Evolutionary conservation across 2,113 vertebrate genomes (phyloP).

Genomic region (human (Homo sapiens)): DNA sequence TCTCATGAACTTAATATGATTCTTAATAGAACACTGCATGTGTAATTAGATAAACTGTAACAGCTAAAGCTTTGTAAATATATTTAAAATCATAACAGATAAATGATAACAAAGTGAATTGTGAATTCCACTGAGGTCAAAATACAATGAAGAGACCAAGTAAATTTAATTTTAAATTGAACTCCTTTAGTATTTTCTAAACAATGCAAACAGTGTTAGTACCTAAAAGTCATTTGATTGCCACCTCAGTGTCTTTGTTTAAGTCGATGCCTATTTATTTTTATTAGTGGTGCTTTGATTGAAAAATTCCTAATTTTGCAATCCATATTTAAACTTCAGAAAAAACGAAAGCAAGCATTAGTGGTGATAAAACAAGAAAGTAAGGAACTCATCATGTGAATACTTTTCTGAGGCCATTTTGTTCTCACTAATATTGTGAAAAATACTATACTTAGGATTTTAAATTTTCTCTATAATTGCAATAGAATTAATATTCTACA

Average conservation of each 20-base stretch:
- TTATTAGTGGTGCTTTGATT: background rate
- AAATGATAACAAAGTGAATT: background rate
- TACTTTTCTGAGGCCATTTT: slow-evolving; percentile 57
- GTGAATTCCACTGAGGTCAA: background rate
- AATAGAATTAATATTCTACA: slow-evolving; percentile 66
- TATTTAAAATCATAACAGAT: background rate
- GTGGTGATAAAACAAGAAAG: background rate
- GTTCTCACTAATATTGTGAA: slow-evolving; percentile 66
- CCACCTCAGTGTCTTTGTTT: background rate
- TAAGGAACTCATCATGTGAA: background rate
- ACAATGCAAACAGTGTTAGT: background rate
- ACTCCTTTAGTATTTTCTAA: background rate
- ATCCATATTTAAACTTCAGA: background rate
- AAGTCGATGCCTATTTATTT: background rate
- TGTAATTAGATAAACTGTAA: background rate
- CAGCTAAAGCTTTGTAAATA: background rate
- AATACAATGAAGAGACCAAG: background rate
- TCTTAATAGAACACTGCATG: background rate
- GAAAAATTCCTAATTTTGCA: background rate
- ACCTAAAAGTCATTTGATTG: background rate
- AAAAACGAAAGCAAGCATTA: slow-evolving; percentile 1
- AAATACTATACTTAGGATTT: slow-evolving; percentile 70
- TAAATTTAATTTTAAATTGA: background rate
- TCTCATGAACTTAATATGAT: background rate
- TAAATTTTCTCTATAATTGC: slow-evolving; percentile 75